Conservation (phyloP, 2,113 vertebrate species). For the Campylomormyrus tamandua region DNA sequence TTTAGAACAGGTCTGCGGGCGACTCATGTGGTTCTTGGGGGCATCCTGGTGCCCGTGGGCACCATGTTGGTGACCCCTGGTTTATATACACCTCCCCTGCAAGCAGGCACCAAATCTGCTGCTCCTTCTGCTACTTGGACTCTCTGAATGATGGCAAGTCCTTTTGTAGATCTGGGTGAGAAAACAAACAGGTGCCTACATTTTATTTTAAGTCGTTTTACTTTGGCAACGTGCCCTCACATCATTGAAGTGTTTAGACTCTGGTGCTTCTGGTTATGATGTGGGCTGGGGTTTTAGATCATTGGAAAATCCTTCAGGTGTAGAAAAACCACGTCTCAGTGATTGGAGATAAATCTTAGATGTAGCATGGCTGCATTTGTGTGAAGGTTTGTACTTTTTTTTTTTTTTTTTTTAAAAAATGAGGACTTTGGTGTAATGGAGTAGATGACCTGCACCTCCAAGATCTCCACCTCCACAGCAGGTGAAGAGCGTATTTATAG, state of each 20-base stretch:
- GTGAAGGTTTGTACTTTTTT: not conserved
- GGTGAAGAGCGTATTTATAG: conserved; percentile 50
- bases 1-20: no score
- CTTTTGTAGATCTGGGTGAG: not conserved
- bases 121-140: not conserved
- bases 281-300: not conserved
- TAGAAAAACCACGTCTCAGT: not conserved
- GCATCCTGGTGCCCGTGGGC: no score
- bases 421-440: not conserved
- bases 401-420: not conserved
- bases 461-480: conserved; percentile 36
- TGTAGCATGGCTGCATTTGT: not conserved
- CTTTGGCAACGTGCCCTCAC: not conserved
- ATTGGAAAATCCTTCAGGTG: not conserved
- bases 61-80: not conserved
- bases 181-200: not conserved
- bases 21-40: no score
- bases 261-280: not conserved
- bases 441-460: not conserved
- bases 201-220: not conserved
- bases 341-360: not conserved
- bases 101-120: not conserved
- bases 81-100: not conserved
- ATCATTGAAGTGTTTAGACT: not conserved
- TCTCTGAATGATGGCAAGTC: not conserved